A percentile compares a stretch with the other conserved stretches of the same genome.
Evolutionary conservation across 2,113 vertebrate genomes (phyloP).

Genomic region (Dissostichus mawsoni): DNA sequence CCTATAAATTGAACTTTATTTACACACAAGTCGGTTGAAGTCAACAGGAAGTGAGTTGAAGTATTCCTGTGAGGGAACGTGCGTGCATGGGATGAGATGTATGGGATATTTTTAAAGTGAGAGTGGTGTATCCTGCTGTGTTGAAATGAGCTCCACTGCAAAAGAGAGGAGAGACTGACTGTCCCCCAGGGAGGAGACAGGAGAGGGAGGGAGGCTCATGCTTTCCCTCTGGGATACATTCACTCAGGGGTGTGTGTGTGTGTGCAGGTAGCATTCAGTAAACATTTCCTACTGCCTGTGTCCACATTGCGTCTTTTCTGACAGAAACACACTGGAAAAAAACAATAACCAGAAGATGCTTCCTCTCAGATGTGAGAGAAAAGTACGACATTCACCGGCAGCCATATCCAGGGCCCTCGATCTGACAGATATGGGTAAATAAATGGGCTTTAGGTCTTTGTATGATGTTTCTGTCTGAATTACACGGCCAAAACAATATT

Average conservation of each 20-base stretch:
- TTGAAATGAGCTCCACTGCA: conserved; percentile 30
- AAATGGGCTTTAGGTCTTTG: no score
- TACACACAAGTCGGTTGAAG: not conserved
- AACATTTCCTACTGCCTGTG: no score
- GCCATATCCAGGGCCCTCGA: no score
- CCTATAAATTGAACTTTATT: not conserved
- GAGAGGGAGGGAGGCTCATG: not conserved
- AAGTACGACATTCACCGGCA: no score
- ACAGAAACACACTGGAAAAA: no score
- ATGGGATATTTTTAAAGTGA: not conserved
- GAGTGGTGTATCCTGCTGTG: conserved; percentile 5
- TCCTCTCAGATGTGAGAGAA: no score
- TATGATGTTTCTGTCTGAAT: no score
- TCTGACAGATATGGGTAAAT: no score
- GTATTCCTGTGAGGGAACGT: not conserved
- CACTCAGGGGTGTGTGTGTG: not conserved
- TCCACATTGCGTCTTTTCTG: no score
- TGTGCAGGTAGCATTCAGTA: not conserved
- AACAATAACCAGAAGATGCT: no score
- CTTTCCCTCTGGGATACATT: not conserved
- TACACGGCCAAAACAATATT: no score
- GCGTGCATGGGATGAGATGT: not conserved
- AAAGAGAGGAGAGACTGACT: not conserved
- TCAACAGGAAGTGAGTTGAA: not conserved
- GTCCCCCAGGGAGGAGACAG: not conserved